These are phyloP conservation scores for Emmelina monodactyla DNA, from an alignment of 2,888 invertebrate species.

Conservation along the genomic window DNA sequence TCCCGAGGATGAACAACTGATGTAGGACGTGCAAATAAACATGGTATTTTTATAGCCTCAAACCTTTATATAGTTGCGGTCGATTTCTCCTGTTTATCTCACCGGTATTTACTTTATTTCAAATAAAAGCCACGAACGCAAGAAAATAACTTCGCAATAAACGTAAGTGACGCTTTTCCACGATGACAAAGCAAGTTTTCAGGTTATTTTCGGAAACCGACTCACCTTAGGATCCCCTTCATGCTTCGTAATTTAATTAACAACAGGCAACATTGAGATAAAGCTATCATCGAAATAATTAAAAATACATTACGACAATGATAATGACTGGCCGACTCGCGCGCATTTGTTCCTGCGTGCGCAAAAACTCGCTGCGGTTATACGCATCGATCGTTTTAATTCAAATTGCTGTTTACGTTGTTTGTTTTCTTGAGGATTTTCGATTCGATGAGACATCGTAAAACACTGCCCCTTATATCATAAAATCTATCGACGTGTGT, in stretches of 20 bases:
- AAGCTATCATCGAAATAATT: not conserved
- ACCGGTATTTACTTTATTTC: constrained; percentile 62
- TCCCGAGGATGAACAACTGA: constrained; percentile 35
- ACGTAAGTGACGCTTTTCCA: too few species aligned
- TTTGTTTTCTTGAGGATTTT: constrained; percentile 42
- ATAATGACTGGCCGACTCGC: not conserved
- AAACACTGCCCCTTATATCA: constrained; percentile 51
- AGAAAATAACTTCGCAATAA: too few species aligned
- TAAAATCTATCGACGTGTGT: constrained; percentile 40
- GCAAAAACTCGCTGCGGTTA: constrained; percentile 10
- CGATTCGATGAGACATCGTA: constrained; percentile 56
- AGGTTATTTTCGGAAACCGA: too few species aligned
- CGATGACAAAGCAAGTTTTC: too few species aligned
- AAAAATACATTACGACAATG: not conserved
- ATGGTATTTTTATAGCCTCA: constrained; percentile 63
- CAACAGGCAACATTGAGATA: not conserved
- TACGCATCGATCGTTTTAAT: constrained; percentile 23
- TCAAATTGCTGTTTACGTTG: constrained; percentile 36
- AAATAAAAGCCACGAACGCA: constrained; percentile 52
- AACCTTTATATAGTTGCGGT: constrained; percentile 66
- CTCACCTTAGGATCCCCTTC: too few species aligned
- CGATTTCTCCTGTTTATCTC: constrained; percentile 64
- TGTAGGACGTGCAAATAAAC: constrained; percentile 67
- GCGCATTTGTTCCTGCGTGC: not conserved
- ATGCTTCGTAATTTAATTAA: not conserved